Evolutionary conservation across 2,888 invertebrate genomes (phyloP), one percentile per base, ranked within the genome.

Genomic region (Rotaria socialis): DNA sequence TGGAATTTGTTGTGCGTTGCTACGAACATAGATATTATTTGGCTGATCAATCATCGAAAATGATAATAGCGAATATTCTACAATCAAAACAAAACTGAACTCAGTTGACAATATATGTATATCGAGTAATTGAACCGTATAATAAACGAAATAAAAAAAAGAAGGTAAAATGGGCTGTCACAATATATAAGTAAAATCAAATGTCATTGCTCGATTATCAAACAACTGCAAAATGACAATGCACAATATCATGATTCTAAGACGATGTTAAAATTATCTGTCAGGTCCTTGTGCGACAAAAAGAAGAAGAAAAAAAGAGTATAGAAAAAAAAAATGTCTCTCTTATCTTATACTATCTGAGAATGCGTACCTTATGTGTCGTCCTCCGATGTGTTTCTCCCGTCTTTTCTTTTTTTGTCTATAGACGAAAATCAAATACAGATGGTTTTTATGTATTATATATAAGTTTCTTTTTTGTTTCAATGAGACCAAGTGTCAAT

Each of bases 291-390:
- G 35, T 67, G 67, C 19, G 27, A 67, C 67, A 67, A 11, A 27
- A 0, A 35, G 52, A 52, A 47, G 47, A 47, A 47, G 47, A 60
- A n/a, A 67, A 27, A 67, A 67, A 67, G 11, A 0, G 35, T 27
- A 35, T 8, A 60, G 27, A 14, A 67, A 67, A 67, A 67, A 67
- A 67, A 67, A 67, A 67, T 67, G 67, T 67, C 67, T 67, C 35
- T 35, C 67, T 67, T 67, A 67, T 67, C 67, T 67, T 67, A 67
- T 35, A 67, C 67, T 67, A 67, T 67, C 67, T 67, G 67, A 67
- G 67, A 67, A 67, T 67, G 35, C 67, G 67, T 67, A 35, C 67
- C 19, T 35, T 50, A 50, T 67, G 27, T 67, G 35, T 67, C 35
- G 67, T 67, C 67, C 19, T 67, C 67, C 67, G 67, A 67, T 27